Evolutionary conservation across 2,113 vertebrate species (phyloP).

Genomic region (Carassius auratus): DNA sequence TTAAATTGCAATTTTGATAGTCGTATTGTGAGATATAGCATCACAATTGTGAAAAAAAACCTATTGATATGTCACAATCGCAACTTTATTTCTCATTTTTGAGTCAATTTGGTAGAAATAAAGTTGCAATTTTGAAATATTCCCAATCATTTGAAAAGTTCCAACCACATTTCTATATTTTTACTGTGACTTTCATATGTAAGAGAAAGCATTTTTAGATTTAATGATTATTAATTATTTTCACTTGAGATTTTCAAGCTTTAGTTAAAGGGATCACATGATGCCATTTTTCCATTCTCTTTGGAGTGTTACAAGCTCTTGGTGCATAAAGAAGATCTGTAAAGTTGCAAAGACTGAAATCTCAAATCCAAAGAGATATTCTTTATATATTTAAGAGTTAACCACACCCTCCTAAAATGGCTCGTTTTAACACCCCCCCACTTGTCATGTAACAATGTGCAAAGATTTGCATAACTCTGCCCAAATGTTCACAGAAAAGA

Average conservation of each 20-base stretch:
- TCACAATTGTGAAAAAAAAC: not conserved
- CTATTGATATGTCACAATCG: not conserved
- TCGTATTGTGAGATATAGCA: not conserved
- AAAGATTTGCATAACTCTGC: too few species aligned
- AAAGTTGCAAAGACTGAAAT: too few species aligned
- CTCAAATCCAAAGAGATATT: too few species aligned
- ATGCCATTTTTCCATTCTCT: too few species aligned
- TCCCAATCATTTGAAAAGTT: not conserved
- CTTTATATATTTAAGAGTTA: too few species aligned
- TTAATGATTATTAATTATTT: not conserved
- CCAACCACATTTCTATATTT: not conserved
- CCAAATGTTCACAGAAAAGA: too few species aligned
- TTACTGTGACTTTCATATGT: not conserved
- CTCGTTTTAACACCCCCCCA: too few species aligned
- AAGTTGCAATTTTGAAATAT: not conserved
- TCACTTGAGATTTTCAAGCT: not conserved
- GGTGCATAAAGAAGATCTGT: too few species aligned
- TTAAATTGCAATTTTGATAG: not conserved
- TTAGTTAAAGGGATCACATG: not conserved
- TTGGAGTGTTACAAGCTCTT: too few species aligned
- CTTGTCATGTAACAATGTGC: too few species aligned
- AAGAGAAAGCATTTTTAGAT: not conserved
- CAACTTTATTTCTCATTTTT: too few species aligned
- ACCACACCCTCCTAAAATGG: too few species aligned
- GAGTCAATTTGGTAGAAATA: not conserved